phyloP scores from a whole-genome alignment of 1,140 invertebrate species.

The Drosophila pseudoobscura region DNA sequence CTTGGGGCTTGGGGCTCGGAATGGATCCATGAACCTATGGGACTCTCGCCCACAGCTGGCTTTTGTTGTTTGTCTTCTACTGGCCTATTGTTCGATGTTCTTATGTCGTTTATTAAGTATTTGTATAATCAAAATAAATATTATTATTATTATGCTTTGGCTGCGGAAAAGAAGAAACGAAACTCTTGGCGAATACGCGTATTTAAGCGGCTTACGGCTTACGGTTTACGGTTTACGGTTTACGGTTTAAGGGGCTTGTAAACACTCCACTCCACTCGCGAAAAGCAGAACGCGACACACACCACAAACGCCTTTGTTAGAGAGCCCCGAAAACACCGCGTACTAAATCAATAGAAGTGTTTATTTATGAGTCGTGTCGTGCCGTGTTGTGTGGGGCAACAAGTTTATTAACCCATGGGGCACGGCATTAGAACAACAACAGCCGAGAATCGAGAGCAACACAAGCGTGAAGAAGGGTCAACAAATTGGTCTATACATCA shows the following conservation, averaged over 20 bases:
- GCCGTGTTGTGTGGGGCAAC: conserved; percentile 41
- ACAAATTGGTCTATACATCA: conserved; percentile 41
- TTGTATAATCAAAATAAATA: conserved; percentile 58
- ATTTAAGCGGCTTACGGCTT: conserved; percentile 60
- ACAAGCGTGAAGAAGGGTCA: conserved; percentile 41
- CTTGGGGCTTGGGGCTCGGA: not conserved
- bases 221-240: conserved; percentile 53
- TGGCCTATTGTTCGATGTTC: conserved; percentile 23
- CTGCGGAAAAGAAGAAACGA: conserved; percentile 34
- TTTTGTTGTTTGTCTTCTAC: conserved; percentile 22
- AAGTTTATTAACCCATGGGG: conserved; percentile 71
- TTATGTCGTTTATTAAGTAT: conserved; percentile 27
- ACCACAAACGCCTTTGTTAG: conserved; percentile 42
- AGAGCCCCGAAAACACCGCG: conserved; percentile 7
- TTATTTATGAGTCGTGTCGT: conserved; percentile 60
- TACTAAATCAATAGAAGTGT: conserved; percentile 62
- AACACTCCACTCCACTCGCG: conserved; percentile 28
- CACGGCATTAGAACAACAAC: conserved; percentile 32
- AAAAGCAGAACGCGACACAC: conserved; percentile 20
- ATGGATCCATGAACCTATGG: too few species aligned
- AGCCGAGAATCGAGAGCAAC: not conserved
- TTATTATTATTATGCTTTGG: conserved; percentile 22
- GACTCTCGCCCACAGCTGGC: conserved; percentile 22
- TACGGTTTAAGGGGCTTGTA: conserved; percentile 47
- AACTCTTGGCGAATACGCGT: conserved; percentile 11